Evolutionary conservation across 2,797 vertebrate species (phyloP), one percentile per base, ranked within the genome.

Genomic region (Gallirallus australis): DNA sequence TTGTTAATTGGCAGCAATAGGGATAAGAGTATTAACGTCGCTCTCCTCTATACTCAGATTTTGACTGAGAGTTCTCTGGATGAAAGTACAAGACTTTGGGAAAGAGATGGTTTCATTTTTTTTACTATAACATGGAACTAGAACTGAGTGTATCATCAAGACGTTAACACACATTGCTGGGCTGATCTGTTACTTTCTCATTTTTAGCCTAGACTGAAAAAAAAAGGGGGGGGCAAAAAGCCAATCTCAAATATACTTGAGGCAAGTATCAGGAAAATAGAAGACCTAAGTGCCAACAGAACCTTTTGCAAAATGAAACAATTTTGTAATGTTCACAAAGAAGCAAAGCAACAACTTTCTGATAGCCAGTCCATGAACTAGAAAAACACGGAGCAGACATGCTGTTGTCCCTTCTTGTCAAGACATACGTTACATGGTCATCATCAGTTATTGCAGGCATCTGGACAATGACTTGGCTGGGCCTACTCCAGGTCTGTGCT

Each of bases 191-290:
- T 40, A 39, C 31, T 68, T 42, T 35, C 21, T 89, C 64, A 54
- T n/a, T 68, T 86, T 88, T 63, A 63, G 57, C 33, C 11, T 11
- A 1, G 11, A 20, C 0, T 2, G 15, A 20, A 11, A n/a, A 4
- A 19, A 10, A 33, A 57, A 19, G 9, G 9, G 7, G 40, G 42
- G 42, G 8, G 42, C 8, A 45, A 45, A 0, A 0, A 48, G 33
- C 20, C 71, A 79, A 35, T 37, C 5, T 65, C 30, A 48, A 87
- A 75, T 25, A 50, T 45, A 82, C 10, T 45, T 82, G 33, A 87
- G 15, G 17, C 33, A 89, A 66, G 24, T 61, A 90, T 15, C 15
- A 69, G 33, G 23, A 82, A 78, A 25, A 80, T 19, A 70, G 9
- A 79, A 23, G 9, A 63, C 7, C 0, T 19, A 63, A 70, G 39